Base-by-base conservation (phyloP, 1,140 invertebrate species). In the Drosophila asahinai region DNA sequence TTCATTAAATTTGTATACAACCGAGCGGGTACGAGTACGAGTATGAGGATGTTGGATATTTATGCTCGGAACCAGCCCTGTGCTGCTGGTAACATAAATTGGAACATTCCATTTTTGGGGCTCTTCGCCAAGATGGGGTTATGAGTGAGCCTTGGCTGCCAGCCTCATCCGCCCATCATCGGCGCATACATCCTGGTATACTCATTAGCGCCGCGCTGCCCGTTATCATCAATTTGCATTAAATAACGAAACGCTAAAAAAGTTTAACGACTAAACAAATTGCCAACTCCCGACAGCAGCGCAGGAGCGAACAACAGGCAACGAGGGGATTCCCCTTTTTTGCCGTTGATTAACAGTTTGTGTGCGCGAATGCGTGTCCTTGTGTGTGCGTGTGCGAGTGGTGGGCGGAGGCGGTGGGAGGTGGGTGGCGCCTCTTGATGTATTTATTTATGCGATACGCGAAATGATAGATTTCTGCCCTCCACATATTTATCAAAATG, bases 381-480 rank as follows among this genome's bases (percentile, higher is more conserved):
- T 45, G 49, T 33, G 49, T 52, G 48, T 72, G 55, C 52, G 61
- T 55, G 61, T 2, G 9, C 27, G 43, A 11, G 54, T 57, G 43
- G 14, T 5, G 25, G 36, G 14, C 8, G 25, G 36, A 48, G 61
- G 38, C 8, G 25, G 36, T 54, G 61, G 38, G 40, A 3, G 15
- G 22, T 30, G 27, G 55, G 36, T 73, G 57, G 25, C 49, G 64
- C 61, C 72, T 52, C 74, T 77, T 77, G 73, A 81, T 82, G 79
- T 81, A 82, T 81, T 81, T 81, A 81, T 81, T 81, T 81, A 82
- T 82, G 73, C 79, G 66, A 81, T 66, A 81, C 78, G 78, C 78
- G 77, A 81, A 76, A 81, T 81, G 78, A 81, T 81, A 81, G 71
- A 81, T 81, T 80, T 81, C 78, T 80, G 67, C 76, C 58, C 60